Evolutionary conservation across 2,113 vertebrate species (phyloP).

Genomic region (Hippocampus guttulatus): DNA sequence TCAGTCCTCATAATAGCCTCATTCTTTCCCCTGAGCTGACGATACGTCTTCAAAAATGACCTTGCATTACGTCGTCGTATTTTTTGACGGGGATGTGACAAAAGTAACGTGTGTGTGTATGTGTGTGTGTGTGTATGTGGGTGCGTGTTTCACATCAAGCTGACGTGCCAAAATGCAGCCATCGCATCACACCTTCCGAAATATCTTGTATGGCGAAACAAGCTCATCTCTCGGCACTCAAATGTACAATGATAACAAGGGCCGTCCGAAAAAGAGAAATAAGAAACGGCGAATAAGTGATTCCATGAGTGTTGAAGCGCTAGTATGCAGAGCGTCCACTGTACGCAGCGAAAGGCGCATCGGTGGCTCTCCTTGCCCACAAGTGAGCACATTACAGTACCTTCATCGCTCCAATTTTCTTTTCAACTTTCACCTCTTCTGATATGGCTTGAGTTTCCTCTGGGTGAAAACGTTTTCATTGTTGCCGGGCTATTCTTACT

Average conservation of each 20-base stretch:
- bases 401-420: background rate
- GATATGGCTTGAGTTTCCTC: slow-evolving; percentile 21
- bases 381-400: too few species aligned
- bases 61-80: slow-evolving; percentile 39
- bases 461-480: slow-evolving; percentile 6
- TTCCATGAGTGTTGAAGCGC: too few species aligned
- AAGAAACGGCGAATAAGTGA: too few species aligned
- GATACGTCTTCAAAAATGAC: slow-evolving; percentile 42
- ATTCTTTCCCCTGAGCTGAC: slow-evolving; percentile 42
- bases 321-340: too few species aligned
- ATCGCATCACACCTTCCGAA: slow-evolving; percentile 27
- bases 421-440: slow-evolving; percentile 18
- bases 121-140: background rate
- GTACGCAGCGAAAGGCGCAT: too few species aligned
- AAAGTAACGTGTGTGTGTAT: slow-evolving; percentile 24
- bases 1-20: slow-evolving; percentile 47
- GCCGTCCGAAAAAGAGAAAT: too few species aligned
- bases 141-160: background rate
- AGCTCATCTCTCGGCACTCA: background rate
- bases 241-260: too few species aligned
- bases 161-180: slow-evolving; percentile 7
- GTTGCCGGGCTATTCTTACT: background rate
- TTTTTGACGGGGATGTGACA: slow-evolving; percentile 27
- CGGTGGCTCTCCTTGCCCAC: too few species aligned
- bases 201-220: slow-evolving; percentile 25